Base-by-base conservation (phyloP, 2,113 vertebrate genomes). In the Malurus elegans region DNA sequence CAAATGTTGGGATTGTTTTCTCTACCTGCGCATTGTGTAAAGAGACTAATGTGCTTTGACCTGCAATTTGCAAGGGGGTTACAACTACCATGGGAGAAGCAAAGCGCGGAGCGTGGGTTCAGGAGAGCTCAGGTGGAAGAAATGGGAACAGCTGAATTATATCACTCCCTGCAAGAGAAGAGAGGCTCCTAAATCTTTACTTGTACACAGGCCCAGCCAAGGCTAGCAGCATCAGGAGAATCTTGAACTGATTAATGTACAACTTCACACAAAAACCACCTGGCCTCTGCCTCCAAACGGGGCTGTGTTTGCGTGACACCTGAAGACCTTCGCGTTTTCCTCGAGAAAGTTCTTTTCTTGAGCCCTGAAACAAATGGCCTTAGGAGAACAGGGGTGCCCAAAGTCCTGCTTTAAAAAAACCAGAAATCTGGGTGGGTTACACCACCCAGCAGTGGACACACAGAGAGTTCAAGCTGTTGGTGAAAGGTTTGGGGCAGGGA, bases 1-100 rank as follows among this genome's bases (percentile, higher is more conserved):
- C 95, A 96, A 96, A 95, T 92, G 93, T 94, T 93, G 54, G 92
- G 60, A 94, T 72, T 96, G 94, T 96, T 97, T 95, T 92, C 86
- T 96, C 92, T 94, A 96, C 96, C 90, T 95, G 90, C 61, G 95
- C 90, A 81, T 93, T 97, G 96, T 84, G 94, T 95, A 96, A 94
- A 95, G 82, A 93, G 90, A 97, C 93, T 96, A 97, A 96, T 81
- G 92, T 86, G 95, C 61, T 93, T 96, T 96, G 95, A 96, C 93
- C 95, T 92, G 92, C 95, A 95, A 94, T 97, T 96, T 96, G 95
- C 95, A 95, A 96, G 72, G 93, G 96, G 95, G 79, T 92, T 97
- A 90, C 90, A 95, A 94, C 95, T 92, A 86, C 94, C 95, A 40
- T 31, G 92, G 95, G 95, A 96, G 72, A 96, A 95, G 90, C 57